These are phyloP conservation scores for Anseranas semipalmata DNA, from an alignment of 2,113 vertebrate species.

Conservation along the genomic window DNA sequence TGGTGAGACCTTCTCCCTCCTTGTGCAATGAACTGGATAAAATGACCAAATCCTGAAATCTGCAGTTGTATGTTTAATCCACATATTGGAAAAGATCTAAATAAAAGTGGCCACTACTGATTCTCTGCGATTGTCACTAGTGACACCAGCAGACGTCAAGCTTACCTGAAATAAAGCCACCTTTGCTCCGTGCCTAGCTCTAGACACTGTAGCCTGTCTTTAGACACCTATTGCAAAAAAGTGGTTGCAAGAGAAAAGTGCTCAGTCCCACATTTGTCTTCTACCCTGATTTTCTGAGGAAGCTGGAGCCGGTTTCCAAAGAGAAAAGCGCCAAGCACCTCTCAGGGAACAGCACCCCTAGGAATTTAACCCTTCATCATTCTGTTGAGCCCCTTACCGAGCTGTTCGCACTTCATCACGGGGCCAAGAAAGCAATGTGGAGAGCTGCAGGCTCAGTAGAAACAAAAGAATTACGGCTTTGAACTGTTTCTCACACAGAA, in stretches of 20 bases:
- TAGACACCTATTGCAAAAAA: not conserved
- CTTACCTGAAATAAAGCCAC: not conserved
- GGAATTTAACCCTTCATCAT: not conserved
- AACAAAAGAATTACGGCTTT: not conserved
- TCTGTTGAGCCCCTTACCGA: not conserved
- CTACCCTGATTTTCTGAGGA: not conserved
- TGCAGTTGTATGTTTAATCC: not conserved
- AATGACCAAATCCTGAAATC: not conserved
- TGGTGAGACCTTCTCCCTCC: not conserved
- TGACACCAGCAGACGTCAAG: not conserved
- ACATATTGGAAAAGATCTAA: not conserved
- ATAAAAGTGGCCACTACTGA: not conserved
- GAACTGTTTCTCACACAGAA: not conserved
- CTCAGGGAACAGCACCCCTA: not conserved
- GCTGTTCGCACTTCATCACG: not conserved
- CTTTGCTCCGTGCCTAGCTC: not conserved
- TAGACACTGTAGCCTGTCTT: not conserved
- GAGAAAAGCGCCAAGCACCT: not conserved
- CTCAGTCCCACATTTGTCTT: not conserved
- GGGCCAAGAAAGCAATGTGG: not conserved
- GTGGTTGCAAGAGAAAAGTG: not conserved
- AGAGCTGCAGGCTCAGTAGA: not conserved
- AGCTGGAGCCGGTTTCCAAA: not conserved
- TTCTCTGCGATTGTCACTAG: not conserved
- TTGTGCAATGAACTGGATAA: not conserved